Evolutionary conservation across 2,888 invertebrate species (phyloP).

Genomic region (Petrolisthes cinctipes): DNA sequence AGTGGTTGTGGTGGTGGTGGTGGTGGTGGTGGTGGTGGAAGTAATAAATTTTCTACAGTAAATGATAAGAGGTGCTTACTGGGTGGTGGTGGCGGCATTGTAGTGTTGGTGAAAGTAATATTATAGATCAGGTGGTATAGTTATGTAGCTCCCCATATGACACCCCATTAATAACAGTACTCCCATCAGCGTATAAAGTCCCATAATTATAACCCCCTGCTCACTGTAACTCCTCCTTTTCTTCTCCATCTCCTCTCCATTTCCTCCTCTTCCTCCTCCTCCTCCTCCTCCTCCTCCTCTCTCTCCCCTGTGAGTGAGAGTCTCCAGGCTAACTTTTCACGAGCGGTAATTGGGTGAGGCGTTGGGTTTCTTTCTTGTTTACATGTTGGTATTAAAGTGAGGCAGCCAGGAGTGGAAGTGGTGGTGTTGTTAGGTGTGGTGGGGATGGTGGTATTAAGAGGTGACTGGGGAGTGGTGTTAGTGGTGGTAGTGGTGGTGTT

Average conservation of each 20-base stretch:
- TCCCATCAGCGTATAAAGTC: too few species aligned
- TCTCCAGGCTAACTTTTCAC: neutral
- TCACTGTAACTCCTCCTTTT: neutral
- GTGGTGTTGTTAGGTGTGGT: neutral
- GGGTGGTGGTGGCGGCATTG: constrained; percentile 4
- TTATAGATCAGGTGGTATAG: neutral
- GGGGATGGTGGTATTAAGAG: neutral
- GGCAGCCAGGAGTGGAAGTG: neutral
- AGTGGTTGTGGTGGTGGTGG: too few species aligned
- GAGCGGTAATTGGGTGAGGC: neutral
- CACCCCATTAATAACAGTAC: too few species aligned
- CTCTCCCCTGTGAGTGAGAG: neutral
- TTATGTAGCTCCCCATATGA: neutral
- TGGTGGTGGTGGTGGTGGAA: neutral
- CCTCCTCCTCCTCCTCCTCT: neutral
- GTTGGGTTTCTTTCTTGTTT: neutral
- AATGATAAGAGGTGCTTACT: neutral
- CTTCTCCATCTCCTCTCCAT: neutral
- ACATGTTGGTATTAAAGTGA: neutral
- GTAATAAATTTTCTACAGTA: neutral
- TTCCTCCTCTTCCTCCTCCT: neutral
- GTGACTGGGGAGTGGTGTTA: neutral
- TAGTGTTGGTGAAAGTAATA: neutral
- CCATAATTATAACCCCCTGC: neutral
- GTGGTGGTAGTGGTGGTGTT: neutral